Evolutionary conservation across 2,113 vertebrate genomes (phyloP), one percentile per base, ranked within the genome.

Genomic region (Nycticebus coucang): DNA sequence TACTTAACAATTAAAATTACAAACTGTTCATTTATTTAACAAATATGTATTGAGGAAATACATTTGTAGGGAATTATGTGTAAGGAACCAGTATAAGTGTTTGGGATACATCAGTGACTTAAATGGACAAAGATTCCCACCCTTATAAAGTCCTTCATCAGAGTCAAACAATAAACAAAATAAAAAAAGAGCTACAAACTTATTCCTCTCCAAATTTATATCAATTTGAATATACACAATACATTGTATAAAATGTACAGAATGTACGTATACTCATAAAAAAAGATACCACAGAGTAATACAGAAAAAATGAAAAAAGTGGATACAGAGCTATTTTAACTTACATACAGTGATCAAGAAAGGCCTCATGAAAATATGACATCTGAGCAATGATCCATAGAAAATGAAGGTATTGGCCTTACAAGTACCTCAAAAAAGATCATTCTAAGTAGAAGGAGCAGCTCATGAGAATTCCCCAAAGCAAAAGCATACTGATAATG

Each of bases 21-120:
- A 64, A 92, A 62, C 33, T 83, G 71, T 79, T 95, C 28, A 87
- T 82, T 85, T 71, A 80, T 33, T 93, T 66, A 93, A 72, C 53
- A 94, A 77, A 24, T 66, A 90, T 87, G 24, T 60, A 87, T 3
- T 59, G n/a, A 93, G 41, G 45, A 10, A 50, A 50, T 50, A 50
- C 7, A 50, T 50, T 50, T 50, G 45, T 50, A 50, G 45, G 45
- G 45, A 50, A 91, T 66, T 74, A n/a, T n/a, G 11, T 15, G 11
- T 21, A 87, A 14, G 81, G 12, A 89, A 87, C 82, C 64, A 75
- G 35, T 81, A 64, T 7, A 90, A 5, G 59, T 71, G 60, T 60
- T 45, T 72, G 45, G 35, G 53, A 82, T 22, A 87, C 2, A 84
- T 45, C n/a, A 87, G 14, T 59, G 57, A 95, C 7, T 71, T 80